These are phyloP conservation scores for Thomomys bottae DNA, from an alignment of 2,113 vertebrate genomes.

Conservation along the genomic window DNA sequence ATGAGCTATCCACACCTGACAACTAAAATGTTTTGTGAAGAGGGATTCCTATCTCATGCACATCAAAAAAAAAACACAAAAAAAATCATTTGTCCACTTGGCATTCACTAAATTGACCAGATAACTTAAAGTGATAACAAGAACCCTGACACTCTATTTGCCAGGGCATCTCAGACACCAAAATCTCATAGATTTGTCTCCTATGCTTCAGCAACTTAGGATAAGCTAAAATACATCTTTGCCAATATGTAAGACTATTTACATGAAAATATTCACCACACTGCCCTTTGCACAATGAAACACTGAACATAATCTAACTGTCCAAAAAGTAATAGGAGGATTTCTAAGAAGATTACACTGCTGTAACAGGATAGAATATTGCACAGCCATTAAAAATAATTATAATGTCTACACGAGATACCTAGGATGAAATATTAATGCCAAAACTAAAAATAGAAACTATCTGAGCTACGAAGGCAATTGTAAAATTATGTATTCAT, in stretches of 20 bases:
- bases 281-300: not conserved
- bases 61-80: not conserved
- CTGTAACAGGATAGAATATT: not conserved
- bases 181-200: not conserved
- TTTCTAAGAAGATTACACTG: conserved; percentile 1
- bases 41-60: not conserved
- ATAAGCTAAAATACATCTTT: not conserved
- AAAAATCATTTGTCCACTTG: not conserved
- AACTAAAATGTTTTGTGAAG: not conserved
- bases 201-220: not conserved
- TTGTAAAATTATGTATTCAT: conserved; percentile 21
- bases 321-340: not conserved
- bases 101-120: not conserved
- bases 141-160: not conserved
- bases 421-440: conserved; percentile 46
- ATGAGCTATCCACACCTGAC: too few species aligned
- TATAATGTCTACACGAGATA: not conserved
- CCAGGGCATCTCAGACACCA: not conserved
- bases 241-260: not conserved
- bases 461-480: not conserved
- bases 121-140: not conserved
- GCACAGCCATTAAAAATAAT: conserved; percentile 54
- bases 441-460: conserved; percentile 17
- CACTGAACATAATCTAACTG: not conserved
- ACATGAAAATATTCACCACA: not conserved